These are phyloP conservation scores for Sylvilagus bachmani DNA, from an alignment of 2,113 vertebrate genomes.

Conservation along the genomic window DNA sequence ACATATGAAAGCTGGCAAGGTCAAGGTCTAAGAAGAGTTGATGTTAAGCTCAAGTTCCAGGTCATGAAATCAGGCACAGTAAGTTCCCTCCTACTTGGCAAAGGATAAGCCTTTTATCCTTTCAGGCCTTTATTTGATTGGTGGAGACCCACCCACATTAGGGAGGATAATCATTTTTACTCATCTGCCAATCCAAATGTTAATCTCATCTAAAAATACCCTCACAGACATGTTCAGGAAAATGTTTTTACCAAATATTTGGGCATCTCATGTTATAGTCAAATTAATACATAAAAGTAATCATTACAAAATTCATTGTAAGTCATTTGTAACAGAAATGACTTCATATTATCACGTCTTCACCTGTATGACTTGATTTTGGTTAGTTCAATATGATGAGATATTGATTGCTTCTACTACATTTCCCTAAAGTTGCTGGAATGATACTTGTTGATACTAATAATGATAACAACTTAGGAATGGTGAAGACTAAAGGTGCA, in stretches of 20 bases:
- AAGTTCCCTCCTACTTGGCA: background rate
- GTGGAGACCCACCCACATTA: background rate
- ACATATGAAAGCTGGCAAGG: background rate
- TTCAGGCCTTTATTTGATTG: background rate
- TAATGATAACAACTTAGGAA: background rate
- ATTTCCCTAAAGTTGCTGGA: background rate
- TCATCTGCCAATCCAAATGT: background rate
- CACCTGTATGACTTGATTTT: background rate
- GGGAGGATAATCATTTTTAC: background rate
- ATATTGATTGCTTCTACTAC: background rate
- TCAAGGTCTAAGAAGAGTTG: background rate
- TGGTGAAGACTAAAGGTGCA: background rate
- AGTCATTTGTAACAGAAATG: background rate
- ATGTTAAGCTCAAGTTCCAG: background rate
- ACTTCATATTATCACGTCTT: background rate
- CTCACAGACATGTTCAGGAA: background rate
- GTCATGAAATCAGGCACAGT: background rate
- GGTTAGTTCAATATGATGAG: background rate
- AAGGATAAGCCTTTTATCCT: background rate
- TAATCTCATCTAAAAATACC: background rate
- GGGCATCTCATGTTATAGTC: background rate
- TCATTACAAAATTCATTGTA: background rate
- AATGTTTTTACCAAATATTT: background rate
- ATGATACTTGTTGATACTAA: background rate
- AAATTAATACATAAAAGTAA: slow-evolving; percentile 1